Evolutionary conservation across 2,113 vertebrate genomes (phyloP), one percentile per base, ranked within the genome.

Genomic region (Anas platyrhynchos): DNA sequence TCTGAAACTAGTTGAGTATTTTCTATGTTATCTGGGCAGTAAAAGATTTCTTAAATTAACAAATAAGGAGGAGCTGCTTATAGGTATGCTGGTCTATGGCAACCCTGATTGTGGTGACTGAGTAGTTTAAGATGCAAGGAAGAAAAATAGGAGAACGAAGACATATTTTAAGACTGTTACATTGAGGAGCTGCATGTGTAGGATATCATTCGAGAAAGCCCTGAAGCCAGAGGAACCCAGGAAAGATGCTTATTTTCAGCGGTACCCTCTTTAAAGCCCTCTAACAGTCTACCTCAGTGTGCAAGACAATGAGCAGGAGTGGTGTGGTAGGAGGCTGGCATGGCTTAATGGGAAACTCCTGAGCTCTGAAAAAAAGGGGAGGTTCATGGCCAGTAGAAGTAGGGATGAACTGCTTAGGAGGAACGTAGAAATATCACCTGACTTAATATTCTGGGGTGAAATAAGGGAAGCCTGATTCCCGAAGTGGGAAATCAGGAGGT

Each of bases 251-350:
- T 58, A 2, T n/a, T 77, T 76, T 31, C 8, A 48, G 59, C 15
- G 21, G 9, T 55, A 55, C 43, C 18, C 21, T 38, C 43, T 11
- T 63, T 27, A 29, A 41, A 8, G 54, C 4, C n/a, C 22, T 8
- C 2, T 36, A 48, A 36, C 5, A 63, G 5, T 48, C 16, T 20
- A n/a, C 43, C 16, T 85, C 0, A 0, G 20, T 7, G 38, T 61
- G 25, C 38, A 55, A 21, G 44, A n/a, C 46, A 48, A 43, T 48
- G 22, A 76, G 43, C 11, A 86, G 36, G 4, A 81, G 9, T 61
- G 12, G 8, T 86, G 8, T 55, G 10, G 11, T 8, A 41, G 17
- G 54, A 74, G n/a, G 6, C 32, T 1, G 1, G 1, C 14, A 23
- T 66, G 58, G n/a, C 38, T 72, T 77, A 43, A 36, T 29, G 41